Evolutionary conservation across 2,797 vertebrate genomes (phyloP).

Genomic region (Potorous gilbertii): DNA sequence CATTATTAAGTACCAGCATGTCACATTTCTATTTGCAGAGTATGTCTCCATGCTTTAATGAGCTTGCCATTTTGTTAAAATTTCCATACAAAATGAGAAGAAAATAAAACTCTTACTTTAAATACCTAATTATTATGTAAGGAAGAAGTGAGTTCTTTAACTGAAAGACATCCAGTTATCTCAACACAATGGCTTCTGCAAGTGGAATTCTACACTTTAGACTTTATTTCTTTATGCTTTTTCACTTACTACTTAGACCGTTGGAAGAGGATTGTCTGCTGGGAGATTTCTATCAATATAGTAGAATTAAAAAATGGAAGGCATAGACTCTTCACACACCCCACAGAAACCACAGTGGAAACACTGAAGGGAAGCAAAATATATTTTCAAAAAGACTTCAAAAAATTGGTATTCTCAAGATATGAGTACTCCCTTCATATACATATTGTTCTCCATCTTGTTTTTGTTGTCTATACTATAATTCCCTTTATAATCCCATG

Average conservation of each 20-base stretch:
- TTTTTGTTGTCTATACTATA: background rate
- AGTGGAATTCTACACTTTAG: background rate
- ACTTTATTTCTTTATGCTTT: background rate
- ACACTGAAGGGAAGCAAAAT: background rate
- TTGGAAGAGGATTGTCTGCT: background rate
- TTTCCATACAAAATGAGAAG: background rate
- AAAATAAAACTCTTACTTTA: slow-evolving; percentile 46
- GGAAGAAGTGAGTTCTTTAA: background rate
- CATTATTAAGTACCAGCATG: background rate
- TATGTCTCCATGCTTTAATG: slow-evolving; percentile 11
- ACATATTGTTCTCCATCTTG: background rate
- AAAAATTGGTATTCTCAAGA: background rate
- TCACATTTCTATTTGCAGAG: background rate
- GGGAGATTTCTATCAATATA: background rate
- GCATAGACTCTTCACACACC: background rate
- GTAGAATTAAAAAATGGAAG: background rate
- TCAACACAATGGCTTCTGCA: background rate
- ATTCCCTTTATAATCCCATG: background rate
- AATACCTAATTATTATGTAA: slow-evolving; percentile 17
- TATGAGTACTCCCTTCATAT: background rate
- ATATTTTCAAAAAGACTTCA: background rate
- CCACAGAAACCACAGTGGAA: background rate
- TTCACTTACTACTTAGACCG: background rate
- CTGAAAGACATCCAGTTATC: background rate
- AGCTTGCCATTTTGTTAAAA: background rate